Evolutionary conservation across 2,888 invertebrate species (phyloP).

Genomic region (Bellardia bayeri): DNA sequence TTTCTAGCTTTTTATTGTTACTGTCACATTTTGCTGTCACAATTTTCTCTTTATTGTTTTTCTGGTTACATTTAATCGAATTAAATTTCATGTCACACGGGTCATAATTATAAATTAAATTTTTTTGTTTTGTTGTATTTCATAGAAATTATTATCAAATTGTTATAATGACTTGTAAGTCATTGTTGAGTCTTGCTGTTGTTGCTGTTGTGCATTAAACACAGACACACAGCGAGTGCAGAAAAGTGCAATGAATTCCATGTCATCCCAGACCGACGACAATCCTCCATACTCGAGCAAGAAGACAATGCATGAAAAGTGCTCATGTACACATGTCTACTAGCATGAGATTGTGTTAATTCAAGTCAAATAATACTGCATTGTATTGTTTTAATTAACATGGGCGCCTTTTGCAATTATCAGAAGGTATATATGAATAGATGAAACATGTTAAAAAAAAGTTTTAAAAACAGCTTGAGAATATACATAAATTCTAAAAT

Average conservation of each 20-base stretch:
- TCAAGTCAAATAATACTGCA: constrained; percentile 15
- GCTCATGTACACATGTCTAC: not conserved
- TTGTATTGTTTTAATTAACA: constrained; percentile 64
- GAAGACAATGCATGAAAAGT: not conserved
- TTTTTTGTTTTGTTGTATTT: constrained; percentile 19
- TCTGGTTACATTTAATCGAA: constrained; percentile 55
- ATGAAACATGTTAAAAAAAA: constrained; percentile 26
- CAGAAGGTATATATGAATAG: constrained; percentile 1
- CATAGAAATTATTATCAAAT: constrained; percentile 58
- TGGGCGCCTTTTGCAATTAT: constrained; percentile 59
- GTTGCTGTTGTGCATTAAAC: constrained; percentile 17
- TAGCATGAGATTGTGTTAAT: constrained; percentile 47
- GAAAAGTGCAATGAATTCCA: constrained; percentile 18
- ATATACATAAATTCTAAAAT: not conserved
- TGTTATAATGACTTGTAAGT: constrained; percentile 56
- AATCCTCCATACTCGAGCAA: not conserved
- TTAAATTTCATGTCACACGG: constrained; percentile 54
- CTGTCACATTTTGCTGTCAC: not conserved
- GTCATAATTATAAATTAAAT: constrained; percentile 47
- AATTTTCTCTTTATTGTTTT: constrained; percentile 29
- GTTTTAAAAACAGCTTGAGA: not conserved
- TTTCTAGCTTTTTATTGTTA: not conserved
- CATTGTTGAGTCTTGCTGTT: not conserved
- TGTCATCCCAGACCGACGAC: constrained; percentile 28
- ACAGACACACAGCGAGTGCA: not conserved